Conservation (phyloP, 2,113 vertebrate genomes). For the Eulemur rufifrons region DNA sequence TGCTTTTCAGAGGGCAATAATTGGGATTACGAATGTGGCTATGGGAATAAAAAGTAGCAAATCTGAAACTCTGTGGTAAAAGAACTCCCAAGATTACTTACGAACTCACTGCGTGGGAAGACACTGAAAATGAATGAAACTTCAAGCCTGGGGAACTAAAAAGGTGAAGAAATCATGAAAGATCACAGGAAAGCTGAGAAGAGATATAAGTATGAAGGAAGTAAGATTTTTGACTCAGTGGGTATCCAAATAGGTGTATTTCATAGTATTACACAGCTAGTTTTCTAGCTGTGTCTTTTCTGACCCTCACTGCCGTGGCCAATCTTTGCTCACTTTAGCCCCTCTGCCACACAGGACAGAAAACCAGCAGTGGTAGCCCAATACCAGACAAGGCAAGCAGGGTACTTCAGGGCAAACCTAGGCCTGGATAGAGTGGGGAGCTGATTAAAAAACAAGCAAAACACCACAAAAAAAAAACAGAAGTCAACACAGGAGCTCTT, state of each 20-base stretch:
- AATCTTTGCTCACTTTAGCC: not conserved
- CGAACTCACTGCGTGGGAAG: not conserved
- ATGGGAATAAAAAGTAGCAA: not conserved
- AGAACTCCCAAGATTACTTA: not conserved
- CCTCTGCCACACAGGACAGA: not conserved
- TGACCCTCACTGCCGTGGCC: not conserved
- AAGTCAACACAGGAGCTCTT: not conserved
- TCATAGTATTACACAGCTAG: not conserved
- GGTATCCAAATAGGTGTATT: not conserved
- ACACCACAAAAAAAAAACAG: not conserved
- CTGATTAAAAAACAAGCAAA: not conserved
- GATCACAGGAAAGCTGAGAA: not conserved
- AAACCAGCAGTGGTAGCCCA: not conserved
- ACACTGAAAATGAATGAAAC: not conserved
- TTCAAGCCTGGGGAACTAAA: not conserved
- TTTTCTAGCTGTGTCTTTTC: not conserved
- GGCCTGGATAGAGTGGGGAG: not conserved
- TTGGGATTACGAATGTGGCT: not conserved
- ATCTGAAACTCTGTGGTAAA: not conserved
- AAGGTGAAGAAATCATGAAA: not conserved
- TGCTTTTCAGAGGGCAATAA: not conserved
- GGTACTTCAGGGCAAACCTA: not conserved
- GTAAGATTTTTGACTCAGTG: not conserved
- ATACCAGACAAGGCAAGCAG: not conserved
- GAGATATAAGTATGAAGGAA: not conserved